phyloP scores from a whole-genome alignment of 2,888 invertebrate genomes.

The Ectobius pallidus region DNA sequence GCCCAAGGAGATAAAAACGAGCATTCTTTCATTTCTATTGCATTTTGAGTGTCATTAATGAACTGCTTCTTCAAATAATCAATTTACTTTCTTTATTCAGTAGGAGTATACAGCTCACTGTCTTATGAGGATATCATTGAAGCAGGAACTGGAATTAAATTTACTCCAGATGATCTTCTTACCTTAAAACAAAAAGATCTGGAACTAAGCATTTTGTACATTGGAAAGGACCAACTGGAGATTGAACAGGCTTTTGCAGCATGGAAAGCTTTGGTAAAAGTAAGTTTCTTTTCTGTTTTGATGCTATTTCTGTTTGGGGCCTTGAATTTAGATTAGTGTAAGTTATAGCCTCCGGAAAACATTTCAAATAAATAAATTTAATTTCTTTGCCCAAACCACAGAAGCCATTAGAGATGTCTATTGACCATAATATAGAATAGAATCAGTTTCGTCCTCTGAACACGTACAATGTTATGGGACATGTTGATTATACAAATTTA shows the following conservation, averaged over 20 bases:
- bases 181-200: neutral
- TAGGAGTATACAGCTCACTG: neutral
- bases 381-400: neutral
- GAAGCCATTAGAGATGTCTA: neutral
- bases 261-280: constrained; percentile 2
- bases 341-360: neutral
- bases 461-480: neutral
- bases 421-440: neutral
- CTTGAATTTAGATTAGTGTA: neutral
- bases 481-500: too few species aligned
- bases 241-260: neutral
- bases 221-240: neutral
- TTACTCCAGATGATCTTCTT: neutral
- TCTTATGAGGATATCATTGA: neutral
- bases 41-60: too few species aligned
- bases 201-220: neutral
- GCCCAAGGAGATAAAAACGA: too few species aligned
- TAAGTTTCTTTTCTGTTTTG: neutral
- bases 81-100: too few species aligned
- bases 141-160: neutral
- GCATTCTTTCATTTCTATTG: too few species aligned
- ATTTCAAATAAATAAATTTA: neutral
- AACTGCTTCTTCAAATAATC: too few species aligned
- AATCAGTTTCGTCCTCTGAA: neutral
- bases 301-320: neutral